Percentiles rank a stretch among this genome's conserved stretches.
phyloP scores from a whole-genome alignment of 2,113 vertebrate species.

The Thalassarche chlororhynchos region DNA sequence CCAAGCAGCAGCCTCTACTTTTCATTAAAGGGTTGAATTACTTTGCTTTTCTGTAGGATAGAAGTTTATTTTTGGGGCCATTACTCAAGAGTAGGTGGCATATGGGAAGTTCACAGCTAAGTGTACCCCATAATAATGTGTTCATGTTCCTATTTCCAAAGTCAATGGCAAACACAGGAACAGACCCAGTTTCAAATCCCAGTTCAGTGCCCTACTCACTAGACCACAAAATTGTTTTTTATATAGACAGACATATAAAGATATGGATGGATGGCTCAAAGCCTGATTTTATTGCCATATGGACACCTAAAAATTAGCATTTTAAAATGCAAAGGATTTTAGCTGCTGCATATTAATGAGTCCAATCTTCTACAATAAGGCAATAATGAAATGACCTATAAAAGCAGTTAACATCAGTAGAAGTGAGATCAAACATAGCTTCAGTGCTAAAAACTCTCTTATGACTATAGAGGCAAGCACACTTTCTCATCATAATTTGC shows the following conservation, averaged over 20 bases:
- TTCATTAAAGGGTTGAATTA: neutral
- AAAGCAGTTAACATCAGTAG: constrained; percentile 36
- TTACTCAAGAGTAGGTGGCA: neutral
- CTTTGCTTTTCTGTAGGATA: neutral
- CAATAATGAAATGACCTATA: constrained; percentile 52
- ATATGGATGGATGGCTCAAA: constrained; percentile 56
- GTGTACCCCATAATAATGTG: neutral
- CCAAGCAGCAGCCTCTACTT: neutral
- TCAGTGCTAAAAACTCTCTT: neutral
- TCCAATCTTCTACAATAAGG: constrained; percentile 5
- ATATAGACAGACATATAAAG: constrained; percentile 21
- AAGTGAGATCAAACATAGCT: constrained; percentile 26
- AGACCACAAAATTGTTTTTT: constrained; percentile 63
- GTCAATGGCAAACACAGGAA: constrained; percentile 14
- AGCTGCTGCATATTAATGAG: constrained; percentile 55
- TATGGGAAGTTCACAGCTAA: neutral
- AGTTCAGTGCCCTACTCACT: constrained; percentile 36
- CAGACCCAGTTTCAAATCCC: constrained; percentile 11
- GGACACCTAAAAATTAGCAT: constrained; percentile 48
- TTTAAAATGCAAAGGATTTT: constrained; percentile 44
- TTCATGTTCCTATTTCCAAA: constrained; percentile 16
- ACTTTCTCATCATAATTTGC: neutral
- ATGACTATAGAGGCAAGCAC: neutral
- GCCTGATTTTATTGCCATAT: constrained; percentile 54
- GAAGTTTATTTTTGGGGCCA: neutral